phyloP scores from a whole-genome alignment of 2,797 vertebrate species.

The Alcedo quadribrachys region DNA sequence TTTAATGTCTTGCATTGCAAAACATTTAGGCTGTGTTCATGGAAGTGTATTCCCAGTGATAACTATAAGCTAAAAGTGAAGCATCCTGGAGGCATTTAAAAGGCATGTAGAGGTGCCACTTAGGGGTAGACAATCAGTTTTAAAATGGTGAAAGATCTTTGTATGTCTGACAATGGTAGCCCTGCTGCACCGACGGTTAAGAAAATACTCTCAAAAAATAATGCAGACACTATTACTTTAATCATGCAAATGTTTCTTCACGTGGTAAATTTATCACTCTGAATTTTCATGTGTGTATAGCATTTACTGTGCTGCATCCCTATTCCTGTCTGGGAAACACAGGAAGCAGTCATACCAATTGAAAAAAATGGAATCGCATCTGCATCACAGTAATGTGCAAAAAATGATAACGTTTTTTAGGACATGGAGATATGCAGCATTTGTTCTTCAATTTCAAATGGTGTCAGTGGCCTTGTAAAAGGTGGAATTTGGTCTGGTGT shows the following conservation, averaged over 20 bases:
- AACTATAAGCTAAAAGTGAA: not conserved
- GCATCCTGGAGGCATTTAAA: not conserved
- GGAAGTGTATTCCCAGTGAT: not conserved
- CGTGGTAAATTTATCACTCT: not conserved
- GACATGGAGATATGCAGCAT: not conserved
- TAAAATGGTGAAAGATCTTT: not conserved
- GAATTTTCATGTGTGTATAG: not conserved
- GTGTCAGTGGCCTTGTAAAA: not conserved
- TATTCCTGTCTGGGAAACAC: not conserved
- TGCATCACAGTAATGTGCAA: not conserved
- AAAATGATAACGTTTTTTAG: not conserved
- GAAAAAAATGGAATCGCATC: not conserved
- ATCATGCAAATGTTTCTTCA: not conserved
- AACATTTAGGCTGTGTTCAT: not conserved
- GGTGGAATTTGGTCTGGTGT: conserved; percentile 14
- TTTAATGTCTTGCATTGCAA: not conserved
- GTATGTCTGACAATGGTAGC: not conserved
- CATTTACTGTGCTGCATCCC: not conserved
- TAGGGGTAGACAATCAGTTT: not conserved
- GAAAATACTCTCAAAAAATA: not conserved
- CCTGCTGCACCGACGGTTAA: not conserved
- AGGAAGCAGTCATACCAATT: not conserved
- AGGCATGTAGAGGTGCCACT: not conserved
- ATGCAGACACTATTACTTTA: not conserved
- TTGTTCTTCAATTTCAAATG: not conserved